Evolutionary conservation across 2,113 vertebrate genomes (phyloP).

Genomic region (Melospiza melodia): DNA sequence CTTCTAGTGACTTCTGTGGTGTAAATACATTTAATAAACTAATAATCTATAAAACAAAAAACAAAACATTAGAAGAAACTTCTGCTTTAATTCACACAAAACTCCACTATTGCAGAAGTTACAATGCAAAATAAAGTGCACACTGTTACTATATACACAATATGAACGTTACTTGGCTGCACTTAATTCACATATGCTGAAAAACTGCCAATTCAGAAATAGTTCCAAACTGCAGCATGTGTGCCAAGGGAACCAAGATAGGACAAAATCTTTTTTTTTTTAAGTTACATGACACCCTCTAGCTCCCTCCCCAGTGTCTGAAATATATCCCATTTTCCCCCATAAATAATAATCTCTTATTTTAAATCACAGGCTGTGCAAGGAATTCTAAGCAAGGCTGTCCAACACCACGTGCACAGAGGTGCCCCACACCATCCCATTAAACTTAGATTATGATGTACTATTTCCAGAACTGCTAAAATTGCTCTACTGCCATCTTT

Average conservation of each 20-base stretch:
- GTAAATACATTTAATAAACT: constrained; percentile 98
- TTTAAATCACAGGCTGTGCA: background rate
- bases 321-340: background rate
- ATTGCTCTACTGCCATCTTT: background rate
- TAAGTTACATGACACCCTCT: background rate
- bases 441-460: background rate
- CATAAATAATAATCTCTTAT: background rate
- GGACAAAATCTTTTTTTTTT: background rate
- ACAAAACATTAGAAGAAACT: constrained; percentile 23
- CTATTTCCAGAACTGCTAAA: constrained; percentile 10
- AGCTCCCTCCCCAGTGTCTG: background rate
- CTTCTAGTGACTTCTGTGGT: constrained; percentile 96
- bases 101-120: background rate
- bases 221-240: background rate
- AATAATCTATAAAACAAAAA: constrained; percentile 87
- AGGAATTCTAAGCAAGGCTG: background rate
- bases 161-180: background rate
- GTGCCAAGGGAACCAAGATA: background rate
- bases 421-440: background rate
- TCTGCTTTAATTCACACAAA: background rate
- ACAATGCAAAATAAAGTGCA: background rate
- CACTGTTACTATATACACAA: background rate
- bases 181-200: background rate
- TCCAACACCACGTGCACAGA: background rate
- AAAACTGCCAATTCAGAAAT: background rate